A percentile compares a stretch with the other conserved stretches of the same genome.
phyloP scores from a whole-genome alignment of 2,113 vertebrate genomes.

The Pseudopodoces humilis region DNA sequence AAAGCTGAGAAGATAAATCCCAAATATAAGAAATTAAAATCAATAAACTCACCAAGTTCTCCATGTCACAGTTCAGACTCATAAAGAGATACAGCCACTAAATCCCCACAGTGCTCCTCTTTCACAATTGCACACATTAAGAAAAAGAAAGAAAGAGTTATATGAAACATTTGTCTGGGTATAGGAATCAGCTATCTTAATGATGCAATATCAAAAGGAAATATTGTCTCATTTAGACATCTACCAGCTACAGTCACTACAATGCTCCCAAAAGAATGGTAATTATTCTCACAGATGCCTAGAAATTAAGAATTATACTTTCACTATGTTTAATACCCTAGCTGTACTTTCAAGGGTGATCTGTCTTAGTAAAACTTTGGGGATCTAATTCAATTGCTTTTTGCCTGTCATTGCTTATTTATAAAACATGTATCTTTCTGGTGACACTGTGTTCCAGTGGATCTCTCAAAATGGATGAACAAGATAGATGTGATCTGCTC shows the following conservation, averaged over 20 bases:
- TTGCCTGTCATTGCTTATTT: constrained; percentile 20
- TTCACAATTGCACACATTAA: constrained; percentile 43
- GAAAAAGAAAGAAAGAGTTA: constrained; percentile 40
- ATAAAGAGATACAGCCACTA: constrained; percentile 37
- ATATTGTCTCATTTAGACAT: constrained; percentile 66
- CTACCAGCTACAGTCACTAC: constrained; percentile 39
- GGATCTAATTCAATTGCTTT: constrained; percentile 49
- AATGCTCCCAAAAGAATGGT: constrained; percentile 31
- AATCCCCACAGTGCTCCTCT: constrained; percentile 31
- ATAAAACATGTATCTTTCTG: not conserved
- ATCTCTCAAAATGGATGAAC: not conserved
- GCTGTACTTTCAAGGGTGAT: constrained; percentile 29
- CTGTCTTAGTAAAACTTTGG: constrained; percentile 41
- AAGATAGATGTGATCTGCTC: not conserved
- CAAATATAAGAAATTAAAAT: constrained; percentile 64
- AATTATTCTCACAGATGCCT: constrained; percentile 57
- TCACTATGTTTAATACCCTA: constrained; percentile 52
- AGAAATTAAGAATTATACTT: constrained; percentile 61
- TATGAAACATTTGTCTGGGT: constrained; percentile 29
- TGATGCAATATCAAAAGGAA: constrained; percentile 60
- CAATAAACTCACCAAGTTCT: constrained; percentile 16
- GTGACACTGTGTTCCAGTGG: constrained; percentile 7
- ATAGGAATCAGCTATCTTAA: constrained; percentile 60
- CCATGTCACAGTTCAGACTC: constrained; percentile 33
- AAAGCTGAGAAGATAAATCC: constrained; percentile 37